A percentile compares a stretch with the other conserved stretches of the same genome.
Conservation (phyloP, 2,113 vertebrate genomes). For the Sinocyclocheilus anophthalmus region DNA sequence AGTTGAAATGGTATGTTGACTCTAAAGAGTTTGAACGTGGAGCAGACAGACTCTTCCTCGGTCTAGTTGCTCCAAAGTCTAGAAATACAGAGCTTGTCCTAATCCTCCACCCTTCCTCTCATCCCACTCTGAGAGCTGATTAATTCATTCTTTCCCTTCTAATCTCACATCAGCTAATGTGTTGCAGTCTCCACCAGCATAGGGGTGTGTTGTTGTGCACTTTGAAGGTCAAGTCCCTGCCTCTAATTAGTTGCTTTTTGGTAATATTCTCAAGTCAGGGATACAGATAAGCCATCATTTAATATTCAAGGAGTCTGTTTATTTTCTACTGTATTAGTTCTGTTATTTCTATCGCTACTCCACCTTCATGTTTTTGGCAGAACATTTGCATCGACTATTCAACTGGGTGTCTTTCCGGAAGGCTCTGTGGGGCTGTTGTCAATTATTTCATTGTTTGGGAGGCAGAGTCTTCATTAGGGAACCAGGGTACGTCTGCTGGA, state of each 20-base stretch:
- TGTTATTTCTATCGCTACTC: conserved; percentile 25
- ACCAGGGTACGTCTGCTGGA: conserved; percentile 61
- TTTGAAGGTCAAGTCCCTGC: conserved; percentile 72
- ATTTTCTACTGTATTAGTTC: conserved; percentile 55
- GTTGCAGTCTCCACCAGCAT: conserved; percentile 63
- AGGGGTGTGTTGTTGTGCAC: conserved; percentile 65
- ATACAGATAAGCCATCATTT: conserved; percentile 65
- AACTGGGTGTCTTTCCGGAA: conserved; percentile 53
- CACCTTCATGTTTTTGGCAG: conserved; percentile 26
- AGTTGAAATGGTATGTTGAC: background rate
- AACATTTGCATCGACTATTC: conserved; percentile 62
- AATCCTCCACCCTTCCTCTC: conserved; percentile 34
- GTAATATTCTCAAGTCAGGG: conserved; percentile 61
- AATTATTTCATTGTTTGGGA: conserved; percentile 52
- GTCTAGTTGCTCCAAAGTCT: conserved; percentile 19
- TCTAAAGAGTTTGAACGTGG: background rate
- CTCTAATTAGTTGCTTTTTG: conserved; percentile 69
- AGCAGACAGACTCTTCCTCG: background rate
- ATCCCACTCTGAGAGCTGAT: conserved; percentile 61
- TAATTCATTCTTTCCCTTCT: conserved; percentile 61
- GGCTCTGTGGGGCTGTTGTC: conserved; percentile 61
- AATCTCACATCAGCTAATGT: conserved; percentile 68
- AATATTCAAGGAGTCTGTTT: conserved; percentile 69
- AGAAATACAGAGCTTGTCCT: background rate
- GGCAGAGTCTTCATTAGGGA: conserved; percentile 64